Evolutionary conservation across 2,113 vertebrate genomes (phyloP), one percentile per base, ranked within the genome.

Genomic region (Eidolon helvum): DNA sequence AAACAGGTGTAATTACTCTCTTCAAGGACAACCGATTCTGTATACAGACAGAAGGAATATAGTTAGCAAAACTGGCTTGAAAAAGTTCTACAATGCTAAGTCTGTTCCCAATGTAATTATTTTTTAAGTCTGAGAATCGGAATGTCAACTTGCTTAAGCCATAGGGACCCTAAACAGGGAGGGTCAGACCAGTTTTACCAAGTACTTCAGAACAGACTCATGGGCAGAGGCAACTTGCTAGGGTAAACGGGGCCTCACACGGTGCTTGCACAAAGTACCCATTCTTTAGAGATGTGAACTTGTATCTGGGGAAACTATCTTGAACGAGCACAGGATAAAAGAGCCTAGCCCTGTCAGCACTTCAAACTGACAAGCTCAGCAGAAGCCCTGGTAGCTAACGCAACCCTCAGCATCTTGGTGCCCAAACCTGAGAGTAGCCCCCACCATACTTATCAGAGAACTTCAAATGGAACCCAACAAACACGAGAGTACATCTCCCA

Each of bases 211-310:
- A 78, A 38, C 48, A 80, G 50, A 74, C 7, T 9, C 16, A 15
- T 0, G 10, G 33, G 45, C 66, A 4, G 7, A 45, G 65, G n/a
- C 24, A 24, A 48, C 68, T n/a, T 16, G 3, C 57, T 43, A 33
- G 50, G 26, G 55, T n/a, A 22, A 43, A 85, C 0, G 7, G n/a
- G 7, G 78, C 30, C 26, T 74, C 15, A 1, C 7, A 11, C 0
- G 0, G 59, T 30, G 21, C 33, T 16, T 50, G 40, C 21, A 78
- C 53, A 16, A 35, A 57, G 79, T 28, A 59, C 19, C 18, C 5
- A 10, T 38, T 40, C 21, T 63, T 59, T 38, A 61, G 28, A 65
- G 69, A 71, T 11, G 11, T 53, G 38, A 78, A 75, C 65, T 65
- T 65, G 50, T 10, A 66, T 24, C 71, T 63, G 38, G 7, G 43